A percentile compares a stretch with the other conserved stretches of the same genome.
phyloP scores from a whole-genome alignment of 2,888 invertebrate species.

The Cantharis rufa region DNA sequence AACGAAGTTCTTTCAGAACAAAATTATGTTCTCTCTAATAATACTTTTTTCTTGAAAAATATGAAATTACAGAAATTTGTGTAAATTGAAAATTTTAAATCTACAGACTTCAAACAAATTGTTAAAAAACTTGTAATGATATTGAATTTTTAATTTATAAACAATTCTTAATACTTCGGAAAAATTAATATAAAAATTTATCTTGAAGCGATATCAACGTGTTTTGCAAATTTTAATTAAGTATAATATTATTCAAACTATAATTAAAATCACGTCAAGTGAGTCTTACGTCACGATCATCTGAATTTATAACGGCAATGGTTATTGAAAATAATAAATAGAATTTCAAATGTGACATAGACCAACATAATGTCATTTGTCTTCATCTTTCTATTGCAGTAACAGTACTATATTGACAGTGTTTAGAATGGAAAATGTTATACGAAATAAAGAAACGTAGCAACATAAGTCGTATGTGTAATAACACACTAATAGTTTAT shows the following conservation, averaged over 20 bases:
- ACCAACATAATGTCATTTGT: no score
- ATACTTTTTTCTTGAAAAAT: constrained; percentile 10
- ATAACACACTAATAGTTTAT: no score
- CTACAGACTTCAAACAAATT: neutral
- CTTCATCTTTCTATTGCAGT: no score
- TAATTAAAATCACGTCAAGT: neutral
- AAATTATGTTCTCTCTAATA: constrained; percentile 27
- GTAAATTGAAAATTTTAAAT: neutral
- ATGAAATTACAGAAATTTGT: neutral
- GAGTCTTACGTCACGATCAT: neutral
- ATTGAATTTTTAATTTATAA: neutral
- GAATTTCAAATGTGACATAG: no score
- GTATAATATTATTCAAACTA: neutral
- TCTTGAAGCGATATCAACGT: neutral
- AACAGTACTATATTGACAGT: no score
- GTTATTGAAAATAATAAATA: no score
- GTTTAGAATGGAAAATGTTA: no score
- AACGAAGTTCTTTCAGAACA: constrained; percentile 19
- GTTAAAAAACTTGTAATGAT: neutral
- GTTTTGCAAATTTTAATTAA: no score
- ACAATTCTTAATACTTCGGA: neutral
- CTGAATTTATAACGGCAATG: no score
- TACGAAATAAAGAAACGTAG: no score
- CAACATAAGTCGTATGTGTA: no score
- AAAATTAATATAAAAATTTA: no score